Conservation (phyloP, 2,113 vertebrate species). For the Heterotis niloticus region DNA sequence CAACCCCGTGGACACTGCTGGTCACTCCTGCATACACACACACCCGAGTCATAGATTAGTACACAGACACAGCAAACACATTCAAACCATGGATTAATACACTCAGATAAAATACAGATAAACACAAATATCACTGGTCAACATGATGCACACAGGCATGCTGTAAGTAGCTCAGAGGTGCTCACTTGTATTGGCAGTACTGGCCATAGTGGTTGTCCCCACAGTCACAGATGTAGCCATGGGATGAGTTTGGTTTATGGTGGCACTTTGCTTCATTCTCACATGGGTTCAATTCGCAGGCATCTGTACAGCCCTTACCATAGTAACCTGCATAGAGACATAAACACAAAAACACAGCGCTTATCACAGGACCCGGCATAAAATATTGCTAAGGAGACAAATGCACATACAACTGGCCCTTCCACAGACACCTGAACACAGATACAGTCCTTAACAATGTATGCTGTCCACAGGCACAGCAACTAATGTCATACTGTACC, state of each 20-base stretch:
- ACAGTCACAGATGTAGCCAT: slow-evolving; percentile 89
- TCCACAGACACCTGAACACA: slow-evolving; percentile 10
- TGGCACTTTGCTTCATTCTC: slow-evolving; percentile 90
- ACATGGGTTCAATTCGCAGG: slow-evolving; percentile 90
- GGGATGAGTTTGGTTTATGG: slow-evolving; percentile 72
- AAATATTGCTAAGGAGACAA: neutral
- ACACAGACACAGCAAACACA: slow-evolving; percentile 24
- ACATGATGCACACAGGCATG: neutral
- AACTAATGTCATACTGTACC: neutral
- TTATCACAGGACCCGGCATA: neutral
- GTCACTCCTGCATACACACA: slow-evolving; percentile 72
- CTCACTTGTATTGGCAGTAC: slow-evolving; percentile 92
- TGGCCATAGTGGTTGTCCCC: slow-evolving; percentile 83
- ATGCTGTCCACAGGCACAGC: neutral
- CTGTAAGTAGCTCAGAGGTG: neutral
- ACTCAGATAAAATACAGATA: neutral
- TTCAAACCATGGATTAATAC: neutral
- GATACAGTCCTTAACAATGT: neutral
- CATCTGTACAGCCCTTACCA: slow-evolving; percentile 81
- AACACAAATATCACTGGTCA: too few species aligned
- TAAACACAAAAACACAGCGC: neutral
- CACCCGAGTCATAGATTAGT: slow-evolving; percentile 23
- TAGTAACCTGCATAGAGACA: slow-evolving; percentile 35
- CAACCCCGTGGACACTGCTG: slow-evolving; percentile 94
- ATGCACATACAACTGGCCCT: neutral